Percentiles rank a stretch among this genome's conserved stretches.
Conservation (phyloP, 2,113 vertebrate species). For the Hydrolagus affinis region DNA sequence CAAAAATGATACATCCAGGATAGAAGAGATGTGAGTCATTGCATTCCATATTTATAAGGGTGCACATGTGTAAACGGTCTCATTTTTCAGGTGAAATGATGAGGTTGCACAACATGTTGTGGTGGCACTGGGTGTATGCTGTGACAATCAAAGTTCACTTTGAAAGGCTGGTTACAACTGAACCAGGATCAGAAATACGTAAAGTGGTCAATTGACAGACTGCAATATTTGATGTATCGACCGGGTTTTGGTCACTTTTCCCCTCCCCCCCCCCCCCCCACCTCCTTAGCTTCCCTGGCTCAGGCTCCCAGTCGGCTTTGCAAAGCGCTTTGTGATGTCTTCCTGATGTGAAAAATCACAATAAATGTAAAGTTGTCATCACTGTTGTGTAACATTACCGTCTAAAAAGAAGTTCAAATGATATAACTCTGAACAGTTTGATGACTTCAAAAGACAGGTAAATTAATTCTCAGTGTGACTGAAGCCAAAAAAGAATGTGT, state of each 20-base stretch:
- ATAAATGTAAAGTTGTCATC: too few species aligned
- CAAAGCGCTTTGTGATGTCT: too few species aligned
- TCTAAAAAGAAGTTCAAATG: neutral
- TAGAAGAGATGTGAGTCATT: neutral
- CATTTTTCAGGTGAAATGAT: neutral
- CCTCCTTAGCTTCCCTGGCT: too few species aligned
- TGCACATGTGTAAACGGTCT: neutral
- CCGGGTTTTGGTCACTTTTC: too few species aligned
- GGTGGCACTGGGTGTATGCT: neutral
- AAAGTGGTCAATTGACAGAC: neutral
- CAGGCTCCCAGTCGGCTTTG: too few species aligned
- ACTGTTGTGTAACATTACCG: too few species aligned
- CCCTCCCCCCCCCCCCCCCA: too few species aligned
- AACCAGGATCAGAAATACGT: neutral
- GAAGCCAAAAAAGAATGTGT: neutral
- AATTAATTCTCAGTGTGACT: neutral
- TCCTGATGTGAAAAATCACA: too few species aligned
- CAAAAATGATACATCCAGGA: neutral
- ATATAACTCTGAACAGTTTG: slow-evolving; percentile 29
- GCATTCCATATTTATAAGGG: neutral
- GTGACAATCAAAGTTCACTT: neutral
- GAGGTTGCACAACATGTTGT: neutral
- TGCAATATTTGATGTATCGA: neutral
- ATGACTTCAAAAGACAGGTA: too few species aligned
- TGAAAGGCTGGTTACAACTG: neutral